Evolutionary conservation across 2,113 vertebrate genomes (phyloP).

Genomic region (Calidris pygmaea): DNA sequence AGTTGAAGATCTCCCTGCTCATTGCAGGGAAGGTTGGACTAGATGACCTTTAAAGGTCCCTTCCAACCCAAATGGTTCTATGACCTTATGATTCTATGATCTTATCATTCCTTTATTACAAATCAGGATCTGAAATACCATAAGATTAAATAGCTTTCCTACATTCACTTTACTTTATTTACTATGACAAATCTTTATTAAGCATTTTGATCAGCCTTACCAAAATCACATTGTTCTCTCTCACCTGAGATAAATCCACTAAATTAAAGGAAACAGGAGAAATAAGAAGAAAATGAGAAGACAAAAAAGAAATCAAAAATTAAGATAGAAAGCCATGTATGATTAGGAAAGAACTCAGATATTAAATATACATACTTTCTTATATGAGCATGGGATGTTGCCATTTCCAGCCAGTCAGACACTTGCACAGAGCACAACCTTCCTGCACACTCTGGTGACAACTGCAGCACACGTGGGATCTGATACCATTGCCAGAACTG

Average conservation of each 20-base stretch:
- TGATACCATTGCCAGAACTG: neutral
- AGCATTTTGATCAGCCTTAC: neutral
- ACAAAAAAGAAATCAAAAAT: neutral
- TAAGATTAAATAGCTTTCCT: neutral
- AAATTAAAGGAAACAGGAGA: neutral
- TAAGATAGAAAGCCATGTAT: neutral
- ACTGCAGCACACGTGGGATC: accelerated
- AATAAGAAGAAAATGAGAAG: neutral
- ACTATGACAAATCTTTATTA: neutral
- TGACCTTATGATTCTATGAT: neutral
- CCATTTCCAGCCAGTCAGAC: neutral
- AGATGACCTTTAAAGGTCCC: neutral
- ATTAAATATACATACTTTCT: neutral
- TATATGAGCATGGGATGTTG: neutral
- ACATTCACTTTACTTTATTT: neutral
- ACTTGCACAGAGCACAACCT: neutral
- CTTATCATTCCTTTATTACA: neutral
- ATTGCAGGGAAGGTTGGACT: neutral
- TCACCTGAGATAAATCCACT: neutral
- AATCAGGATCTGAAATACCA: neutral
- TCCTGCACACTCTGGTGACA: neutral
- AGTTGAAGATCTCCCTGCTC: neutral
- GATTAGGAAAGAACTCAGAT: neutral
- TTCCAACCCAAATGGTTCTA: neutral
- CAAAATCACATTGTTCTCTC: neutral